phyloP scores from a whole-genome alignment of 2,113 vertebrate species.

The Forbesichthys agassizii region DNA sequence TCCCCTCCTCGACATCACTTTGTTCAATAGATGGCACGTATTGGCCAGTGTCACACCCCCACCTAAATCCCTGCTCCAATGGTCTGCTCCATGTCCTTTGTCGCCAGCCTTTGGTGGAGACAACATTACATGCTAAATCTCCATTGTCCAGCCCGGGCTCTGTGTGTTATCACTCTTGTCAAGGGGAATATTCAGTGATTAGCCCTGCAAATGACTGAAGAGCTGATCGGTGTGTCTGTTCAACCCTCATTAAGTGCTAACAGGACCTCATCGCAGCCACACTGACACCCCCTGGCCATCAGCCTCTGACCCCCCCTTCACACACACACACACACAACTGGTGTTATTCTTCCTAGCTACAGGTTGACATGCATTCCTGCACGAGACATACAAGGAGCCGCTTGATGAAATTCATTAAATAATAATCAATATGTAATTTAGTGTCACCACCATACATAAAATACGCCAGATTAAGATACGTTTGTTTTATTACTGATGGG shows the following conservation, averaged over 20 bases:
- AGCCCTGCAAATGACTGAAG: slow-evolving; percentile 70
- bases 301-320: slow-evolving; percentile 65
- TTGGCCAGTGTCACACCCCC: slow-evolving; percentile 42
- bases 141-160: slow-evolving; percentile 65
- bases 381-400: background rate
- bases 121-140: slow-evolving; percentile 64
- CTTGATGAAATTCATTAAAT: background rate
- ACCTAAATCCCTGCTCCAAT: slow-evolving; percentile 43
- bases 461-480: too few relatives aligned
- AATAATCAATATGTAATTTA: slow-evolving; percentile 26
- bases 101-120: slow-evolving; percentile 61
- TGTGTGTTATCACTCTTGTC: slow-evolving; percentile 72
- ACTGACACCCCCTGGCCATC: slow-evolving; percentile 69
- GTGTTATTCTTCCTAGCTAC: slow-evolving; percentile 45
- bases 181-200: slow-evolving; percentile 73
- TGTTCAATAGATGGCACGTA: slow-evolving; percentile 60
- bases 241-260: slow-evolving; percentile 71
- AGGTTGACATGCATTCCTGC: slow-evolving; percentile 36
- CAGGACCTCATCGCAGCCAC: slow-evolving; percentile 70
- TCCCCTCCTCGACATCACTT: slow-evolving; percentile 34
- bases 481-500: too few relatives aligned
- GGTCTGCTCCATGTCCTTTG: slow-evolving; percentile 64
- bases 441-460: background rate
- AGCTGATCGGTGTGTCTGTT: slow-evolving; percentile 71
- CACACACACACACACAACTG: slow-evolving; percentile 58